Evolutionary conservation across 2,797 vertebrate genomes (phyloP).

Genomic region (Sternotherus odoratus): DNA sequence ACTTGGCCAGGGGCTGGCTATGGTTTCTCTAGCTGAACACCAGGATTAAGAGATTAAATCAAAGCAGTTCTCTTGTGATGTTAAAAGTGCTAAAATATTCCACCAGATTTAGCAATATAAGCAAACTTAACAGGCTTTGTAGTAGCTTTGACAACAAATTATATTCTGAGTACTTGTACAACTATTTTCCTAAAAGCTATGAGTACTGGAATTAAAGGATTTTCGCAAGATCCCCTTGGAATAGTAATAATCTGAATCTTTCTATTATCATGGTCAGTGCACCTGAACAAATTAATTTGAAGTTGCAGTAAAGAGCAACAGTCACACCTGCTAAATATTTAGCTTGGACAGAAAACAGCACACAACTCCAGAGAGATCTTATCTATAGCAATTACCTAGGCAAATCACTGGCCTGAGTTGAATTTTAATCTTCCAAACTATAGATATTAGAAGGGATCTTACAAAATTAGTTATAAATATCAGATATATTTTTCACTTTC

Average conservation of each 20-base stretch:
- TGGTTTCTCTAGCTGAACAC: not conserved
- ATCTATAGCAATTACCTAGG: not conserved
- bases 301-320: conserved; percentile 49
- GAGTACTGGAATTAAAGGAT: conserved; percentile 15
- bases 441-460: not conserved
- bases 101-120: conserved; percentile 6
- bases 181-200: conserved; percentile 23
- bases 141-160: conserved; percentile 37
- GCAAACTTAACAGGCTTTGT: conserved; percentile 29
- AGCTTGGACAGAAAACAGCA: not conserved
- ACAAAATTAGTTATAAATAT: conserved; percentile 4
- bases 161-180: conserved; percentile 28
- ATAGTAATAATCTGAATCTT: conserved; percentile 24
- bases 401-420: not conserved
- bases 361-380: not conserved
- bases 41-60: conserved; percentile 32
- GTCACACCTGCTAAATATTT: conserved; percentile 2
- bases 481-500: not conserved
- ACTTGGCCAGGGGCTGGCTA: not conserved
- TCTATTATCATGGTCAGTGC: conserved; percentile 36
- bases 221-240: conserved; percentile 33
- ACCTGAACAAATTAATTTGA: conserved; percentile 42
- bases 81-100: conserved; percentile 10
- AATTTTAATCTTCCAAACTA: conserved; percentile 32
- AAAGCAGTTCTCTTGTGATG: not conserved